A percentile compares a stretch with the other conserved stretches of the same genome.
Evolutionary conservation across 2,797 vertebrate species (phyloP).

Genomic region (Fistularia tabacaria): DNA sequence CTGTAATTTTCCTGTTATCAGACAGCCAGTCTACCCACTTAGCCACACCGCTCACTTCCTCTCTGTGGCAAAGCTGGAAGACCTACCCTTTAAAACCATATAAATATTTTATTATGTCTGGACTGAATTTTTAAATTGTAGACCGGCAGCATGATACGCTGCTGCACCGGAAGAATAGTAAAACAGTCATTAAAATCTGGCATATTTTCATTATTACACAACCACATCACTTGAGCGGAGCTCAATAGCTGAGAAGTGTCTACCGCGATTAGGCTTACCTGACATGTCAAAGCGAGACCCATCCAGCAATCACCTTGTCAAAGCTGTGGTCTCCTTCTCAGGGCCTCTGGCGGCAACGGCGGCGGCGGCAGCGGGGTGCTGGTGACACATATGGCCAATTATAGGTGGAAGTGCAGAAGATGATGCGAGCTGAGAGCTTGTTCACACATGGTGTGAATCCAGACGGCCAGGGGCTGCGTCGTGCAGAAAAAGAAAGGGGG

Average conservation of each 20-base stretch:
- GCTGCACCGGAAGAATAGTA: conserved; percentile 2
- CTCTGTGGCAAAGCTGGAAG: conserved; percentile 23
- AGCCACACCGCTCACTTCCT: conserved; percentile 43
- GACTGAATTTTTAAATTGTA: too few species aligned
- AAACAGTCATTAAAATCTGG: conserved; percentile 12
- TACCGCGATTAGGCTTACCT: conserved; percentile 33
- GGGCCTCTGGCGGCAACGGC: conserved; percentile 36
- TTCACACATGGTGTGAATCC: conserved; percentile 75
- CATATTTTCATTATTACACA: conserved; percentile 1
- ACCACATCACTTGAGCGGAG: conserved; percentile 20
- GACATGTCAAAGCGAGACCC: conserved; percentile 51
- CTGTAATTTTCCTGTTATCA: too few species aligned
- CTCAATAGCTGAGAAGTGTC: conserved; percentile 17
- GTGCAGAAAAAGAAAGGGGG: conserved; percentile 28
- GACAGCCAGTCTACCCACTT: too few species aligned
- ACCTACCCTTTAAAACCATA: conserved; percentile 45
- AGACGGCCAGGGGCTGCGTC: conserved; percentile 52
- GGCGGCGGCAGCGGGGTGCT: conserved; percentile 55
- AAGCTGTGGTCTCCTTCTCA: conserved; percentile 59
- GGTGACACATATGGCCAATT: conserved; percentile 80
- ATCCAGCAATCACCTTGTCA: conserved; percentile 68
- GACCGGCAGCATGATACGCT: too few species aligned
- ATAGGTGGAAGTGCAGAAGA: conserved; percentile 73
- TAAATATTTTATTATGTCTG: conserved; percentile 59
- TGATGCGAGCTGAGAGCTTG: conserved; percentile 75